Evolutionary conservation across 2,888 invertebrate genomes (phyloP), one percentile per base, ranked within the genome.

Genomic region (Endomychus coccineus): DNA sequence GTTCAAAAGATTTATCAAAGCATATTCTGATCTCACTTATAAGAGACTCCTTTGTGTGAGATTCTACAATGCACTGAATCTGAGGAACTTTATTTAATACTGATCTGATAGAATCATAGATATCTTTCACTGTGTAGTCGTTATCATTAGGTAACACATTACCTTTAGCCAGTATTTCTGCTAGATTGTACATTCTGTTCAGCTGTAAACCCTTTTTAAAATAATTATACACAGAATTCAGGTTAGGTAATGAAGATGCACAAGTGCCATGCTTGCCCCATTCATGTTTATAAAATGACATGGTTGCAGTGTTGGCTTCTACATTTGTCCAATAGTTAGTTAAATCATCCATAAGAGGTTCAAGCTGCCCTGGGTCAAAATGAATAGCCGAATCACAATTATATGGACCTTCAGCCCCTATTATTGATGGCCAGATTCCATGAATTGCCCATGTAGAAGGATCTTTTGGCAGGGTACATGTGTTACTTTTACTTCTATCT

Each of bases 211-310:
- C 84, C 44, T 74, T 68, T 0, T 63, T 58, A 53, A 87, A 87
- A 58, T 83, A 87, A 52, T 80, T 80, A 0, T 69, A 50, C 52
- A 85, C 80, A 11, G 71, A 71, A 46, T 74, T 68, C 0, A 86
- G 56, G 3, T 62, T 49, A 1, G 74, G 67, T 2, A 83, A 44
- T 3, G 61, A 46, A 1, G 74, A 70, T 2, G 86, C 82, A 56
- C 88, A 88, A 0, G 86, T 85, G 2, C 88, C 88, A 58, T 88
- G 88, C 53, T 88, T 88, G 1, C 68, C 59, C 87, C 87, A 88
- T 60, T 88, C 88, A 54, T 88, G 86, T 39, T 75, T 68, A 86
- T 86, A 87, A 13, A 87, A 69, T 6, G 74, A 69, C 49, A 78
- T 65, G 2, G 59, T 54, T 13, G 62, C 55, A 0, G 66, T 67